Percentiles rank a stretch among this genome's conserved stretches.
Evolutionary conservation across 2,888 invertebrate species (phyloP).

Genomic region (Coelinius sp.): DNA sequence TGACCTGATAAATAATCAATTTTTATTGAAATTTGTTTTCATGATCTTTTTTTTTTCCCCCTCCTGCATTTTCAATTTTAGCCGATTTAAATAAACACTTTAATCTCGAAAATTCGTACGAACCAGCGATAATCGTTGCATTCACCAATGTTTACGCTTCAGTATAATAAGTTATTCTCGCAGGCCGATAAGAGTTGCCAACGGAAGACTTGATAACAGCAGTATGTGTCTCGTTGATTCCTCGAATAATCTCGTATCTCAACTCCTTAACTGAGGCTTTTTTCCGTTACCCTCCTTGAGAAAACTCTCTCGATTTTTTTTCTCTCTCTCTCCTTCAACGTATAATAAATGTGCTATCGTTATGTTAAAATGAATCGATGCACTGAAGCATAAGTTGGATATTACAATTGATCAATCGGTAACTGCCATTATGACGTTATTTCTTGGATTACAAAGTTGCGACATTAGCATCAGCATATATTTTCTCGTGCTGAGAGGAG

Average conservation of each 20-base stretch:
- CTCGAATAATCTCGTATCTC: constrained; percentile 38
- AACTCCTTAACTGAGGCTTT: not conserved
- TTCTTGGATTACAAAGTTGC: not conserved
- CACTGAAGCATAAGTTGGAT: not conserved
- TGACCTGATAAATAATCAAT: not conserved
- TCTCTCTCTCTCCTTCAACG: not conserved
- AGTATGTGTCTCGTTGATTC: constrained; percentile 34
- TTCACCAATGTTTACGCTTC: constrained; percentile 35
- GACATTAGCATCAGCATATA: not conserved
- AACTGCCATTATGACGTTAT: not conserved
- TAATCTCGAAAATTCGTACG: not conserved
- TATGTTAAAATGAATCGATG: not conserved
- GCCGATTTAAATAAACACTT: constrained; percentile 7
- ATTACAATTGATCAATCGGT: not conserved
- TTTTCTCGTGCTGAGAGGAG: not conserved
- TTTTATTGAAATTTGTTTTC: not conserved
- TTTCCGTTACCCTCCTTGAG: not conserved
- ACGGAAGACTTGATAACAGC: constrained; percentile 53
- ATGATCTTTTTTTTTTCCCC: not conserved
- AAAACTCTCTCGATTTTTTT: not conserved
- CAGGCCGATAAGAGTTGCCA: constrained; percentile 56
- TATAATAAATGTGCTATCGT: not conserved
- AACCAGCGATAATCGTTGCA: constrained; percentile 24
- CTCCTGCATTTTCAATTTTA: not conserved
- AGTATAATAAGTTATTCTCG: constrained; percentile 44